These are phyloP conservation scores for Silurus aristotelis DNA, from an alignment of 2,797 vertebrate species.

Conservation along the genomic window DNA sequence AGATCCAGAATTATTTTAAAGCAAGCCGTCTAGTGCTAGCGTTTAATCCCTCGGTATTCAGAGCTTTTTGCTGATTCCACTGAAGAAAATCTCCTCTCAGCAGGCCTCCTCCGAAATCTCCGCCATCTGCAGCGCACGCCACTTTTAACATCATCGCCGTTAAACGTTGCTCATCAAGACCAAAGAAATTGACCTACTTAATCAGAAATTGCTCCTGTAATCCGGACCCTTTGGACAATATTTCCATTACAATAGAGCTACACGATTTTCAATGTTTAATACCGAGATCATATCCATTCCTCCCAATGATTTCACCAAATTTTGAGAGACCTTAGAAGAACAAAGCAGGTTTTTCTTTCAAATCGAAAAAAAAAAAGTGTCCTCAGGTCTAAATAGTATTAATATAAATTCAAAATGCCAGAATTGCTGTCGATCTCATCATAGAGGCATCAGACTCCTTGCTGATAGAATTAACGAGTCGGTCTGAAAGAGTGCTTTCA, in stretches of 20 bases:
- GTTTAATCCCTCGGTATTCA: conserved; percentile 4
- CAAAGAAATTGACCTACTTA: neutral
- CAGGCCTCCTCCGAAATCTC: conserved; percentile 18
- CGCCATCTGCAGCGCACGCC: conserved; percentile 28
- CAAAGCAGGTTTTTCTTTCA: no score
- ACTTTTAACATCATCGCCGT: neutral
- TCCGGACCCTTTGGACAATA: neutral
- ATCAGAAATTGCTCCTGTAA: conserved; percentile 14
- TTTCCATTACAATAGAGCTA: neutral
- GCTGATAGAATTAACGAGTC: conserved; percentile 29
- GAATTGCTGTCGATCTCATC: no score
- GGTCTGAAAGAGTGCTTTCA: neutral
- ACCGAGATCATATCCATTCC: neutral
- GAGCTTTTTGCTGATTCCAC: neutral
- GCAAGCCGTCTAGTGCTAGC: neutral
- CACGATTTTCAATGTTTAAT: neutral
- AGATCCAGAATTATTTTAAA: neutral
- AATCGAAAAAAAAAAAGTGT: no score
- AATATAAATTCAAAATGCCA: no score
- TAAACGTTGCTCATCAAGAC: conserved; percentile 9
- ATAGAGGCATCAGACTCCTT: neutral
- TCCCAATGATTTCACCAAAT: conserved; percentile 3
- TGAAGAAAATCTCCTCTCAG: conserved; percentile 26
- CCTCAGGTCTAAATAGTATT: neutral
- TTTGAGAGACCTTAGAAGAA: neutral